Base-by-base conservation (phyloP, 2,888 invertebrate genomes). In the Melinopterus prodromus region DNA sequence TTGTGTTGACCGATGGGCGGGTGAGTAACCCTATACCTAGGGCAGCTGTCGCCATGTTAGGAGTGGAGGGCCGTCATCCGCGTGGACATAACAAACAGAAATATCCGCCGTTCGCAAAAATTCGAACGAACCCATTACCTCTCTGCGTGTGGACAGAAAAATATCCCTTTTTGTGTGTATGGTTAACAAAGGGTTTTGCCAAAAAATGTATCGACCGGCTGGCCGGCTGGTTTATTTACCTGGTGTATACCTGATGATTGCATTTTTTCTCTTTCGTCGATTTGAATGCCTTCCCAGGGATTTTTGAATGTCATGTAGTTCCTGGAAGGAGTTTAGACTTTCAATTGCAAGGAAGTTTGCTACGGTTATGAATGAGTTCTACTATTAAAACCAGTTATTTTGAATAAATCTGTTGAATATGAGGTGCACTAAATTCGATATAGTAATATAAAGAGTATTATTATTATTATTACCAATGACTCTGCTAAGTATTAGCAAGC, bases 1-100 rank as follows among this genome's bases (percentile, higher is more conserved):
- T 53, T 53, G 53, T 53, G 53, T 53, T 53, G 53, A 53, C 53
- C 53, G 53, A 53, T 53, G 53, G 53, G 53, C 53, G 53, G 53
- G 53, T 53, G 53, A 53, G 53, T 53, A 53, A 53, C 53, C 53
- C 53, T 53, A 53, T 53, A 53, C 53, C 53, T 53, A 53, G 53
- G 53, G 53, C 53, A 53, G 53, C 53, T 53, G 53, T 53, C 53
- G 53, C 53, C 53, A 53, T 53, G 53, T 53, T 12, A 53, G 53
- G 12, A 53, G 7, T 53, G 53, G 53, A 53, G 53, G 12, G 53
- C 53, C 53, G 12, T 53, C 53, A 53, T 53, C 53, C 53, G 53
- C 53, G 53, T 53, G 53, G 53, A 53, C 53, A 53, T 53, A 53
- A 53, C 53, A 53, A 53, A 53, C 53, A 53, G 53, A 53, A 53